Percentiles rank a stretch among this genome's conserved stretches.
phyloP scores from a whole-genome alignment of 1,140 invertebrate species.

The Propsilocerus akamusi region DNA sequence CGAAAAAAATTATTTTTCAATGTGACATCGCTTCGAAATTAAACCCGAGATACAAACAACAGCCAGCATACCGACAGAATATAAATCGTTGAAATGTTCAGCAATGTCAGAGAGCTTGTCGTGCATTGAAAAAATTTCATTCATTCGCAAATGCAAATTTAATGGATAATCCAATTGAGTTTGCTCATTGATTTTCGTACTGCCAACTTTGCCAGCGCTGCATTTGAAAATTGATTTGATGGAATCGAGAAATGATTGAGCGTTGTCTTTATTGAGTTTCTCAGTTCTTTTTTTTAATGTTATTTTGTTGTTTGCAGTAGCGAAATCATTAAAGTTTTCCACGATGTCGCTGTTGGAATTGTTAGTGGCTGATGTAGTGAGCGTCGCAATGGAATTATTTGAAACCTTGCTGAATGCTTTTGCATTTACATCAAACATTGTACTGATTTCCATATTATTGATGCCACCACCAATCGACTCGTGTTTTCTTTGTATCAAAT shows the following conservation, averaged over 20 bases:
- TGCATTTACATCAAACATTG: not conserved
- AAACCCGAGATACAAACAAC: not conserved
- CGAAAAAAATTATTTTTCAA: not conserved
- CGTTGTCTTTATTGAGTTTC: not conserved
- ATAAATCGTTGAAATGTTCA: constrained; percentile 13
- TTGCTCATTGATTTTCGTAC: not conserved
- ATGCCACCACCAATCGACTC: not conserved
- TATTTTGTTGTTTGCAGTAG: not conserved
- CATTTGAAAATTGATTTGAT: not conserved
- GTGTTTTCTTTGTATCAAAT: not conserved
- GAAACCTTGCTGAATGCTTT: no score
- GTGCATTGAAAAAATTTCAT: constrained; percentile 5
- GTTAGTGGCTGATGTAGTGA: not conserved
- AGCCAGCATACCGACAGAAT: constrained; percentile 11
- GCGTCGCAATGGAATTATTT: not conserved
- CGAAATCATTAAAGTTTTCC: not conserved
- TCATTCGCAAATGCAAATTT: constrained; percentile 3
- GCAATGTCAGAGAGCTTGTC: not conserved
- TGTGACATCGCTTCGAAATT: not conserved
- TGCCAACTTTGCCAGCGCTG: not conserved
- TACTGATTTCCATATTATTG: constrained; percentile 1
- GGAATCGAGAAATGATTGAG: not conserved
- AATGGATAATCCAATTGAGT: constrained; percentile 3
- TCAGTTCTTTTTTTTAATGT: not conserved
- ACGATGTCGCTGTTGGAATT: not conserved